Conservation (phyloP, 2,888 invertebrate genomes). For the Lasioglossum lativentre region DNA sequence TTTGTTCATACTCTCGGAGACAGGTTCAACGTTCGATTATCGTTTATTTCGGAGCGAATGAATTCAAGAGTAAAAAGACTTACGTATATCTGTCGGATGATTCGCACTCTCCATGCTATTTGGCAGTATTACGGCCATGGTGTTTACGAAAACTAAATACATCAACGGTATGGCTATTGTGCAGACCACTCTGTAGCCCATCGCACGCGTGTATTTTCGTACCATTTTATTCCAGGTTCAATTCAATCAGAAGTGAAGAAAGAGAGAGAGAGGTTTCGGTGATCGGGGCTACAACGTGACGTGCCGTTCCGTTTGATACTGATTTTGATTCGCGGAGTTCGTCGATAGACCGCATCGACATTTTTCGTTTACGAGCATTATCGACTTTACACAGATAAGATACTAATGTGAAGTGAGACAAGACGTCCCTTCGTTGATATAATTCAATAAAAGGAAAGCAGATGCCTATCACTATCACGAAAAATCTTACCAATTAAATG, state of each 20-base stretch:
- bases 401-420: conserved; percentile 56
- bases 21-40: background rate
- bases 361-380: conserved; percentile 63
- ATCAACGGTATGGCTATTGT: conserved; percentile 78
- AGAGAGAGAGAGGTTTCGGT: background rate
- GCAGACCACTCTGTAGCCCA: conserved; percentile 77
- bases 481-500: conserved; percentile 10
- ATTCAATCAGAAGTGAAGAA: background rate
- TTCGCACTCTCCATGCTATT: conserved; percentile 39
- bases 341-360: conserved; percentile 54
- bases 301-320: conserved; percentile 70
- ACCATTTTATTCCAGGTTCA: conserved; percentile 71
- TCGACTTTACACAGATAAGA: conserved; percentile 68
- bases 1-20: too few relatives aligned
- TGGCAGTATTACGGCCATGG: conserved; percentile 65
- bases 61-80: conserved; percentile 46
- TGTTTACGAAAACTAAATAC: conserved; percentile 76
- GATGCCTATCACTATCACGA: conserved; percentile 13
- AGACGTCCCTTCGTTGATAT: conserved; percentile 63
- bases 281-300: conserved; percentile 26
- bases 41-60: background rate
- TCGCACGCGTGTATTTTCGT: conserved; percentile 75
- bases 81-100: conserved; percentile 65
- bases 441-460: conserved; percentile 51
- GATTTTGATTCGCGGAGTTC: conserved; percentile 53